Percentiles rank a stretch among this genome's conserved stretches.
Evolutionary conservation across 2,888 invertebrate species (phyloP).

Genomic region (Antheraea yamamai): DNA sequence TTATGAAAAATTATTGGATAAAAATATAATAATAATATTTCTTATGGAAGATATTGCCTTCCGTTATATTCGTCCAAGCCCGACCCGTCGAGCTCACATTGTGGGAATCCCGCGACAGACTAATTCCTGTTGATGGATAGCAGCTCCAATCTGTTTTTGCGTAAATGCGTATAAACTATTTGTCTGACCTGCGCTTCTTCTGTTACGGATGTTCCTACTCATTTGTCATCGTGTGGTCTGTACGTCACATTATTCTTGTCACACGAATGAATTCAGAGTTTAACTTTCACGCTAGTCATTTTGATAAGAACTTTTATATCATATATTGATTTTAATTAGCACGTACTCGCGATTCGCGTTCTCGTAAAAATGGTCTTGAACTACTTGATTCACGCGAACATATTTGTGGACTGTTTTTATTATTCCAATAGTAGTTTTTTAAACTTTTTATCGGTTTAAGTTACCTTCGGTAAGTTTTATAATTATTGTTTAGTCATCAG

Average conservation of each 20-base stretch:
- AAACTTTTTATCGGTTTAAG: too few species aligned
- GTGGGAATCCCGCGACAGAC: slow-evolving; percentile 33
- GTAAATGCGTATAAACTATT: slow-evolving; percentile 61
- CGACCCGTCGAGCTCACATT: slow-evolving; percentile 1
- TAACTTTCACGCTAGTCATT: neutral
- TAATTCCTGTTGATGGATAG: slow-evolving; percentile 67
- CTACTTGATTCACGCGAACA: too few species aligned
- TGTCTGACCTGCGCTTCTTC: slow-evolving; percentile 37
- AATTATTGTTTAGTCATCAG: too few species aligned
- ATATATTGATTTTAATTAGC: too few species aligned
- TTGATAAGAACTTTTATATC: neutral
- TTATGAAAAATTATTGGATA: neutral
- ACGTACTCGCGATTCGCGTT: too few species aligned
- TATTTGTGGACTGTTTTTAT: too few species aligned
- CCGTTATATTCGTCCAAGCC: neutral
- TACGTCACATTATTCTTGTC: neutral
- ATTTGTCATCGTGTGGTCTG: slow-evolving; percentile 18
- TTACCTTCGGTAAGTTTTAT: too few species aligned
- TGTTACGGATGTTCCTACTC: slow-evolving; percentile 10
- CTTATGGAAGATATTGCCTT: neutral
- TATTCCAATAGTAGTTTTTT: too few species aligned
- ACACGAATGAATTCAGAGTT: neutral
- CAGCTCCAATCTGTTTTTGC: slow-evolving; percentile 57
- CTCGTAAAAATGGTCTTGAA: too few species aligned
- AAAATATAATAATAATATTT: neutral